Conservation (phyloP, 2,888 invertebrate species). For the Drosophila dives region DNA sequence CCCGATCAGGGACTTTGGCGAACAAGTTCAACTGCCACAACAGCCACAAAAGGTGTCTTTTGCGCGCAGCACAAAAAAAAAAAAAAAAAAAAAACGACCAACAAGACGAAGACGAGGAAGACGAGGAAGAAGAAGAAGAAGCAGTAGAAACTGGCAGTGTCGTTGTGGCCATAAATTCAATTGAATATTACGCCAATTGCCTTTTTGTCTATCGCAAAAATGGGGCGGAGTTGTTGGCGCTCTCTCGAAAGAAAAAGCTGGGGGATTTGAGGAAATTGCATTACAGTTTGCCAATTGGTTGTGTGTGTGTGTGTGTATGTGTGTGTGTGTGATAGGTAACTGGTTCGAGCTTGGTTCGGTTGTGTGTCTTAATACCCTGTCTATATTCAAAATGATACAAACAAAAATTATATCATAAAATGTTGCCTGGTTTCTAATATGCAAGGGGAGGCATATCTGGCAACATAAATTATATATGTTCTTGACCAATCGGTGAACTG, state of each 20-base stretch:
- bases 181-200: slow-evolving; percentile 83
- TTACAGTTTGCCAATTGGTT: slow-evolving; percentile 6
- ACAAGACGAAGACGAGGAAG: background rate
- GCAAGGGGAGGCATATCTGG: background rate
- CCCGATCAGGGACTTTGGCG: slow-evolving; percentile 30
- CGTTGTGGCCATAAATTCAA: slow-evolving; percentile 82
- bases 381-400: background rate
- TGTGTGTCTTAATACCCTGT: background rate
- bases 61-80: slow-evolving; percentile 16
- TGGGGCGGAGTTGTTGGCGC: slow-evolving; percentile 68
- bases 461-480: background rate
- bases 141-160: slow-evolving; percentile 64
- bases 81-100: slow-evolving; percentile 5
- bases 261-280: slow-evolving; percentile 3
- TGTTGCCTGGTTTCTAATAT: too few relatives aligned
- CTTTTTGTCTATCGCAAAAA: slow-evolving; percentile 77
- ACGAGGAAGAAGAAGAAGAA: slow-evolving; percentile 4
- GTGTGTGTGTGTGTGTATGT: slow-evolving; percentile 2
- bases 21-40: slow-evolving; percentile 75
- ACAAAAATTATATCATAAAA: background rate
- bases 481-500: background rate
- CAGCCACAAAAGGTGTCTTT: slow-evolving; percentile 67
- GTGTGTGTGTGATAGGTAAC: slow-evolving; percentile 26
- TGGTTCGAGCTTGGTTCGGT: slow-evolving; percentile 1
- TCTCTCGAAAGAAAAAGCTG: slow-evolving; percentile 9